Evolutionary conservation across 2,888 invertebrate genomes (phyloP).

Genomic region (Octodonta nipae): DNA sequence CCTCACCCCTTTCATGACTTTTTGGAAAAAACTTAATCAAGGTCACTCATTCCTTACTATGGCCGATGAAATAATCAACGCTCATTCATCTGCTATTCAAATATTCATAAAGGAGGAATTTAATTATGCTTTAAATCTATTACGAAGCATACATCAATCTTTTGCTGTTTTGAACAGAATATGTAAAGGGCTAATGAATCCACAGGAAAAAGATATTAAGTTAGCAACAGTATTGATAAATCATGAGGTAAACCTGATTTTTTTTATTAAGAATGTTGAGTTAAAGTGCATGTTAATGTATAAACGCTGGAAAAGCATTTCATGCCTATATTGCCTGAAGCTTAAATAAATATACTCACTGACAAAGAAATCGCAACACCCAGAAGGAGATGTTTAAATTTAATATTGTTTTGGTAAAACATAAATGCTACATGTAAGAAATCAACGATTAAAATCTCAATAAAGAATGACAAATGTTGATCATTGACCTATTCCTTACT

Average conservation of each 20-base stretch:
- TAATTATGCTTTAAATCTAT: slow-evolving; percentile 42
- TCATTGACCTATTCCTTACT: too few species aligned
- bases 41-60: slow-evolving; percentile 34
- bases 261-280: too few species aligned
- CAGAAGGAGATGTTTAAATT: too few species aligned
- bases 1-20: slow-evolving; percentile 54
- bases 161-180: slow-evolving; percentile 48
- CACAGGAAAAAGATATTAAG: slow-evolving; percentile 29
- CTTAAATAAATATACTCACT: too few species aligned
- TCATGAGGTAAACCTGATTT: slow-evolving; percentile 40
- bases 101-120: slow-evolving; percentile 52
- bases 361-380: too few species aligned
- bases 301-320: too few species aligned
- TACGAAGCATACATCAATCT: slow-evolving; percentile 47
- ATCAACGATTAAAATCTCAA: too few species aligned
- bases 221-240: slow-evolving; percentile 35
- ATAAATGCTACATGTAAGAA: too few species aligned
- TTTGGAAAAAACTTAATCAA: slow-evolving; percentile 73
- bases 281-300: too few species aligned
- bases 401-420: too few species aligned
- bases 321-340: too few species aligned
- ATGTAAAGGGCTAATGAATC: slow-evolving; percentile 42
- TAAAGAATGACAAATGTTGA: too few species aligned
- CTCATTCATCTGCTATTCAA: slow-evolving; percentile 36
- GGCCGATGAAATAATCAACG: slow-evolving; percentile 11